phyloP scores from a whole-genome alignment of 1,140 invertebrate genomes.

The Acyrthosiphon pisum region DNA sequence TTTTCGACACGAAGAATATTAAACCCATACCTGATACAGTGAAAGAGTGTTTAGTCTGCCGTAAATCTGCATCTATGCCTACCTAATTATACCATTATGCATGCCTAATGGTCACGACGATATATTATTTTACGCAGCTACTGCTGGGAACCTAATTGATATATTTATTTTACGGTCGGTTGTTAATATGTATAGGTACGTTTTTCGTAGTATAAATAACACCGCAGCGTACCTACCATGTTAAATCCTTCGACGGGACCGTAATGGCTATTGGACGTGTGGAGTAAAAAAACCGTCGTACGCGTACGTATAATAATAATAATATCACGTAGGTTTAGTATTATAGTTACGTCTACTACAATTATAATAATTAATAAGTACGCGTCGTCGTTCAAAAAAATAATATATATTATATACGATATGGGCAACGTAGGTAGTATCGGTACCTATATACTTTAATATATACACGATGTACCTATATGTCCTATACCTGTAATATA shows the following conservation, averaged over 20 bases:
- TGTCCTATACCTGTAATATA: background rate
- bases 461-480: background rate
- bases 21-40: background rate
- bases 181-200: background rate
- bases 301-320: background rate
- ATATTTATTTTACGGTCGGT: slow-evolving; percentile 1
- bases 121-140: background rate
- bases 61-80: background rate
- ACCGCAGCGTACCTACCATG: background rate
- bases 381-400: background rate
- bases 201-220: background rate
- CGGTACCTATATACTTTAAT: no score
- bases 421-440: background rate
- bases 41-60: background rate
- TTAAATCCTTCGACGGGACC: background rate
- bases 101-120: background rate
- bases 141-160: background rate
- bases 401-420: background rate
- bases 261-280: background rate
- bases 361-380: slow-evolving; percentile 20
- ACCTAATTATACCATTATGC: background rate
- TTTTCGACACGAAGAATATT: background rate
- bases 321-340: background rate
- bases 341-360: background rate
- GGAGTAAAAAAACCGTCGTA: background rate